phyloP scores from a whole-genome alignment of 2,113 vertebrate species.

The Silurus glanis region DNA sequence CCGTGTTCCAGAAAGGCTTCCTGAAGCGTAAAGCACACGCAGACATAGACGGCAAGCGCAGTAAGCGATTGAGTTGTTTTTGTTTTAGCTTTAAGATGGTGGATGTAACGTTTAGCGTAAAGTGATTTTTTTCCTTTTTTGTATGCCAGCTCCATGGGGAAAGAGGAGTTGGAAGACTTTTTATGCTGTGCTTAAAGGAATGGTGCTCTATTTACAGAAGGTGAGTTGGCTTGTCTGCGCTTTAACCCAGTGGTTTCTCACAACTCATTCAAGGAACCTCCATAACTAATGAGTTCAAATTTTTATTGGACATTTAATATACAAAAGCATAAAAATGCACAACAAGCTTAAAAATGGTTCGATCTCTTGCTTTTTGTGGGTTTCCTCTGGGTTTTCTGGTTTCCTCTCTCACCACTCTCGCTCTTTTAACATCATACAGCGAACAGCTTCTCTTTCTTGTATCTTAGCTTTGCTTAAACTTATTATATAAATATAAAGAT shows the following conservation, averaged over 20 bases:
- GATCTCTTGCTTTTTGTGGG: not conserved
- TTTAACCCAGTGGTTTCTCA: not conserved
- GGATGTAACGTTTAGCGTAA: not conserved
- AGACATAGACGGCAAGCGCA: slow-evolving; percentile 85
- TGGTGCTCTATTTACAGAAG: slow-evolving; percentile 87
- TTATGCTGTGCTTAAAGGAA: slow-evolving; percentile 82
- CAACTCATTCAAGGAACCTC: not conserved
- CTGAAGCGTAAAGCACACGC: slow-evolving; percentile 85
- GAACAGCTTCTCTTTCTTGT: not conserved
- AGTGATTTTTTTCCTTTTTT: not conserved
- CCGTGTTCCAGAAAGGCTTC: slow-evolving; percentile 80
- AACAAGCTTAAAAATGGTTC: not conserved
- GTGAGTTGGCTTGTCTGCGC: slow-evolving; percentile 59
- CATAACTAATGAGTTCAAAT: too few relatives aligned
- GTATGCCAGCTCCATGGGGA: slow-evolving; percentile 83
- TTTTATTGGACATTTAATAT: not conserved
- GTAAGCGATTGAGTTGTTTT: slow-evolving; percentile 68
- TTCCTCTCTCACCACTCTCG: not conserved
- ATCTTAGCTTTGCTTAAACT: not conserved
- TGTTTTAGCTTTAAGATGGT: too few relatives aligned
- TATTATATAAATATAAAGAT: not conserved
- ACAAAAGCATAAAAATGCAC: not conserved
- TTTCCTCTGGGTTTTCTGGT: not conserved
- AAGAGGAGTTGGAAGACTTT: slow-evolving; percentile 90
- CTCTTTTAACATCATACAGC: not conserved